Base-by-base conservation (phyloP, 2,797 vertebrate species). In the Tragelaphus oryx region DNA sequence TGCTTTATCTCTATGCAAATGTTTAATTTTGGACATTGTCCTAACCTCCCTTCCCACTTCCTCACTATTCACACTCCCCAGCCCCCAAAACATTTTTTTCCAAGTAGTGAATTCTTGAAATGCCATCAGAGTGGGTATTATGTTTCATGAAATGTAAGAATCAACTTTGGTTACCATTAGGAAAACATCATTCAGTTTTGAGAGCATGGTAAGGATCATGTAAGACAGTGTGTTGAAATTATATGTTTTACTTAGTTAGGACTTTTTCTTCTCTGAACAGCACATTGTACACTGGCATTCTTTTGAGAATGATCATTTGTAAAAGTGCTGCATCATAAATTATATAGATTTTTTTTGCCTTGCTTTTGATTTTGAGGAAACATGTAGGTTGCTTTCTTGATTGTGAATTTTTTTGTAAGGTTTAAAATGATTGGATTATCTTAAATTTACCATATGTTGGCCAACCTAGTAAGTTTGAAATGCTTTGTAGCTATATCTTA, bases 141-240 rank as follows among this genome's bases (percentile, higher is more conserved):
- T 95, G 71, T 97, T 97, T 96, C 93, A 93, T 93, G 95, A 97
- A 96, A 97, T 96, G 82, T 92, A 97, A 97, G 96, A 97, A 93
- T 94, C 92, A 95, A 91, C 93, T 94, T 96, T 94, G 83, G 82
- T 97, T 94, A 81, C 93, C 83, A 92, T 93, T 96, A 96, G 92
- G 86, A 96, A 97, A 97, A 96, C 79, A 97, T 92, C 60, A 91
- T 92, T 96, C 93, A 86, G 84, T 96, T 93, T 59, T 86, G 74
- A 96, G 85, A 95, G 60, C 75, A 95, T 88, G 89, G 93, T 89
- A 93, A 95, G 89, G 92, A 85, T 86, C 95, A 87, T 93, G 82
- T 74, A 95, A 96, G 93, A 96, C 91, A 94, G 91, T 88, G 86
- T 97, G 91, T 93, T 96, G 95, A 93, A 97, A 97, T 75, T 96